A percentile compares a stretch with the other conserved stretches of the same genome.
These are phyloP conservation scores for Silvanus unidentatus DNA, from an alignment of 2,888 invertebrate species.

Conservation along the genomic window DNA sequence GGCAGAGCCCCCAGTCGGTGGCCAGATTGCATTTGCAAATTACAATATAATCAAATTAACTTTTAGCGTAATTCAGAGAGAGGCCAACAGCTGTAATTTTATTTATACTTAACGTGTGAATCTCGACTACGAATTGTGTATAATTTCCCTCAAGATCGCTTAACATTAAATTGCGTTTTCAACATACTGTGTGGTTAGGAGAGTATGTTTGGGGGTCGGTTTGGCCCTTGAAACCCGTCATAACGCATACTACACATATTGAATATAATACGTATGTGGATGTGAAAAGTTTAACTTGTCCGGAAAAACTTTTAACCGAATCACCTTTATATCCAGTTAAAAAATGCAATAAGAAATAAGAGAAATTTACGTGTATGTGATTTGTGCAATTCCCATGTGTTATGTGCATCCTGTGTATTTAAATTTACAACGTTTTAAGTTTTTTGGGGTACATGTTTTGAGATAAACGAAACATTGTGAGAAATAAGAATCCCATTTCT, in stretches of 20 bases:
- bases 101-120: slow-evolving; percentile 33
- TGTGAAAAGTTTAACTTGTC: no score
- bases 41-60: slow-evolving; percentile 44
- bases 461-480: slow-evolving; percentile 15
- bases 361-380: slow-evolving; percentile 1
- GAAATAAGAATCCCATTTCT: slow-evolving; percentile 20
- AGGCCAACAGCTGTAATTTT: slow-evolving; percentile 25
- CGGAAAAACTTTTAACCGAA: no score
- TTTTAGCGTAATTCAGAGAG: slow-evolving; percentile 30
- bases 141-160: slow-evolving; percentile 39
- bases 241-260: no score
- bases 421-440: slow-evolving; percentile 24
- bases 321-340: not conserved
- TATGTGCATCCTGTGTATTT: slow-evolving; percentile 13
- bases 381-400: slow-evolving; percentile 1
- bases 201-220: not conserved
- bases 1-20: no score
- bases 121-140: slow-evolving; percentile 27
- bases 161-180: slow-evolving; percentile 36
- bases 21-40: slow-evolving; percentile 42
- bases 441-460: slow-evolving; percentile 15
- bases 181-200: slow-evolving; percentile 15
- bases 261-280: no score
- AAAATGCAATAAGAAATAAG: not conserved
- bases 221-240: not conserved